Percentiles rank a stretch among this genome's conserved stretches.
Evolutionary conservation across 1,140 invertebrate species (phyloP).

Genomic region (Leptinotarsa undecemlineata): DNA sequence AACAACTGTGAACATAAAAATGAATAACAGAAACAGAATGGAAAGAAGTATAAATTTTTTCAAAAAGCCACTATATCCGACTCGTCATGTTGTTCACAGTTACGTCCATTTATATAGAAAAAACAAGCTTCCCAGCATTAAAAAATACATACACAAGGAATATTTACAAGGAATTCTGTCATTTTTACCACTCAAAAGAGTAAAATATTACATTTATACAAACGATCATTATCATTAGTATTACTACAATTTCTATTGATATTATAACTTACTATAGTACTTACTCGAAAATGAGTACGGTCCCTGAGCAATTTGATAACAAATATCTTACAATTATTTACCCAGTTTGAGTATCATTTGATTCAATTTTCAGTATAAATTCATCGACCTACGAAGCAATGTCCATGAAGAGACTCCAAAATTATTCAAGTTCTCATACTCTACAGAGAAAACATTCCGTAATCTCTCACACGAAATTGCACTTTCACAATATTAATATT

Average conservation of each 20-base stretch:
- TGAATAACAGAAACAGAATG: too few species aligned
- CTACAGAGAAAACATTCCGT: too few species aligned
- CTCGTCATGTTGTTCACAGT: not conserved
- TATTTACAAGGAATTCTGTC: slow-evolving; percentile 23
- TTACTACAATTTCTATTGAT: not conserved
- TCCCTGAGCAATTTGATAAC: slow-evolving; percentile 46
- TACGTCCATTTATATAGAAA: slow-evolving; percentile 25
- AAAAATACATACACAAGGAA: slow-evolving; percentile 26
- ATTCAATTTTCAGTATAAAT: slow-evolving; percentile 25
- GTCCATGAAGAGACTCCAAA: too few species aligned
- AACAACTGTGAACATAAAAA: too few species aligned
- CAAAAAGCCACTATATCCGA: not conserved
- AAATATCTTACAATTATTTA: slow-evolving; percentile 39
- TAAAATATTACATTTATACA: slow-evolving; percentile 31
- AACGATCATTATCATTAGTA: slow-evolving; percentile 14
- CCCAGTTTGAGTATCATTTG: slow-evolving; percentile 33
- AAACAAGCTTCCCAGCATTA: slow-evolving; percentile 24
- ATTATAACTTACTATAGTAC: slow-evolving; percentile 7
- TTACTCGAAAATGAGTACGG: slow-evolving; percentile 33
- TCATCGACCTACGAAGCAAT: not conserved
- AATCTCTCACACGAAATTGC: slow-evolving; percentile 35
- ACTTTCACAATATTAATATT: slow-evolving; percentile 31
- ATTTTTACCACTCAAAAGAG: slow-evolving; percentile 21
- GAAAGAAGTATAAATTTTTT: too few species aligned
- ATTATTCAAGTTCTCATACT: too few species aligned